Conservation (phyloP, 2,888 invertebrate genomes). For the Heliconius aoede region DNA sequence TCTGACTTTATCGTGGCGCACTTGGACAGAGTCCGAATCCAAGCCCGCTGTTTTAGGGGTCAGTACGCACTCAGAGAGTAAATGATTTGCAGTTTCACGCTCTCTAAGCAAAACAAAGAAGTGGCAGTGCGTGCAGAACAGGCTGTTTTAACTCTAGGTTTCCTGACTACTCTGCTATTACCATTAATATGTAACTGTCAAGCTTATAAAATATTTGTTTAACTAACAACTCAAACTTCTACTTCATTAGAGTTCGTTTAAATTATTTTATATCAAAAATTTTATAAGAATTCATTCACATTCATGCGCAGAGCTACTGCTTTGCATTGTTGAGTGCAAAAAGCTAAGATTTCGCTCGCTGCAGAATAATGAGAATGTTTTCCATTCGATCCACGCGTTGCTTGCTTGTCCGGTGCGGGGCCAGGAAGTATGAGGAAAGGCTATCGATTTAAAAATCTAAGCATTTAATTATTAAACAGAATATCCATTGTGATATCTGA, state of each 20-base stretch:
- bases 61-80: neutral
- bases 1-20: neutral
- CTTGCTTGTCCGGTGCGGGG: slow-evolving; percentile 27
- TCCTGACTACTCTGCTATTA: no score
- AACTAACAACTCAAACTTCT: neutral
- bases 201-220: neutral
- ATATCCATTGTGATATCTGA: no score
- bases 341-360: slow-evolving; percentile 48
- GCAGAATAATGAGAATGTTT: slow-evolving; percentile 40
- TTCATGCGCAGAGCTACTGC: slow-evolving; percentile 41
- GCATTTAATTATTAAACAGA: neutral
- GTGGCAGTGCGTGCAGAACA: no score
- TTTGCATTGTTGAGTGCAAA: slow-evolving; percentile 62
- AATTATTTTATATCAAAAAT: neutral
- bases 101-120: neutral
- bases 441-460: neutral
- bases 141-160: no score
- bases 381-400: slow-evolving; percentile 41
- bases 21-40: fast-evolving
- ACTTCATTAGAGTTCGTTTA: neutral
- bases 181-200: no score
- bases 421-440: neutral
- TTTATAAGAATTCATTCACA: slow-evolving; percentile 14
- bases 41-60: neutral
- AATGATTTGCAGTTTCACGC: neutral